These are phyloP conservation scores for Malurus elegans DNA, from an alignment of 2,113 vertebrate genomes.

Conservation along the genomic window DNA sequence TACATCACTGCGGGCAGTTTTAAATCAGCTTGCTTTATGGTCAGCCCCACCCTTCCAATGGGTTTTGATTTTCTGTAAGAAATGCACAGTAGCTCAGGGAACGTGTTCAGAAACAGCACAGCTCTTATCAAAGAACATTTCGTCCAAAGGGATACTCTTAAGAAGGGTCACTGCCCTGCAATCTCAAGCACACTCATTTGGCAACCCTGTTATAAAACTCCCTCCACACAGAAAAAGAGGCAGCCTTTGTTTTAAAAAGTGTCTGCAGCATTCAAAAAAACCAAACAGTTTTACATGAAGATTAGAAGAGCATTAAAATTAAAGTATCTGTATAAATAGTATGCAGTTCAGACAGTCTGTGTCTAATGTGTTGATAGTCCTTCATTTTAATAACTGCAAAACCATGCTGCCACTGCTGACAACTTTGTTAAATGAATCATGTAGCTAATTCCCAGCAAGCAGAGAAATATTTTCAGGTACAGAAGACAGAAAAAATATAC, in stretches of 20 bases:
- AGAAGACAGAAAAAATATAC: not conserved
- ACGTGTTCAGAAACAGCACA: not conserved
- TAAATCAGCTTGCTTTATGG: not conserved
- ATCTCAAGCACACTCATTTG: too few relatives aligned
- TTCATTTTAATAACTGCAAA: conserved; percentile 2
- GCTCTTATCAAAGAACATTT: not conserved
- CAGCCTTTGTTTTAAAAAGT: not conserved
- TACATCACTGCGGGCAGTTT: not conserved
- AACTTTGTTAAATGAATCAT: not conserved
- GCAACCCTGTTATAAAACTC: not conserved
- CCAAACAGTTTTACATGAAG: not conserved
- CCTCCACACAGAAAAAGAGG: not conserved
- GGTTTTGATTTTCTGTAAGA: not conserved
- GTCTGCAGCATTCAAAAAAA: not conserved
- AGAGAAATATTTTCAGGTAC: not conserved
- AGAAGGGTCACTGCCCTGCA: not conserved
- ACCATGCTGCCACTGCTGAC: not conserved
- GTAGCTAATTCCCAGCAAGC: not conserved
- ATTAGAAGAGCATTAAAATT: not conserved
- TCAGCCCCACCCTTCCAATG: not conserved
- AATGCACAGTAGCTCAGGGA: not conserved
- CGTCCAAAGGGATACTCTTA: not conserved
- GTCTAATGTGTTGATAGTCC: not conserved
- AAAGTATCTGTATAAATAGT: not conserved
- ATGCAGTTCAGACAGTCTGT: not conserved